Conservation (phyloP, 2,113 vertebrate genomes). For the Microcebus tavaratra region DNA sequence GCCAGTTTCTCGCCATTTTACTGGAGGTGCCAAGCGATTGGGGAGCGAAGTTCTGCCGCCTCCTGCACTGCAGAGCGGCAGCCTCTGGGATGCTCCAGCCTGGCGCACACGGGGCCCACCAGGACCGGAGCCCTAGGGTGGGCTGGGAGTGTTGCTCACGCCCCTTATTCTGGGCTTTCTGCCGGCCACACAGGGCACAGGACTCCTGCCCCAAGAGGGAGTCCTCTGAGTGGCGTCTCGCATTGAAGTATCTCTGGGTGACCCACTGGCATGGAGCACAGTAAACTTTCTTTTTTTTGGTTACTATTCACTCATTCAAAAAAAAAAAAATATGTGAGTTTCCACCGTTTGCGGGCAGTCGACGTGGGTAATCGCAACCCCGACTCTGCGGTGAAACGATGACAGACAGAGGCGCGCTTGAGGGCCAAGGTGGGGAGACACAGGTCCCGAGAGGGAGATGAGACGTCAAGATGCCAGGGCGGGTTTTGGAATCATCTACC, state of each 20-base stretch:
- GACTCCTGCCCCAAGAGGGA: not conserved
- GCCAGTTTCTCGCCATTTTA: not conserved
- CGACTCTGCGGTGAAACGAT: not conserved
- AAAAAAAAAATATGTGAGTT: not conserved
- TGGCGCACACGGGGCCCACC: rapidly evolving
- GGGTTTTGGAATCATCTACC: not conserved
- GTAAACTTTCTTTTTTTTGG: not conserved
- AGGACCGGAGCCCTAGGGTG: not conserved
- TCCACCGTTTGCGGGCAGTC: not conserved
- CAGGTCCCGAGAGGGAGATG: not conserved
- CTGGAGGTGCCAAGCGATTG: rapidly evolving
- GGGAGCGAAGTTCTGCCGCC: not conserved
- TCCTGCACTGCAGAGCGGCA: rapidly evolving
- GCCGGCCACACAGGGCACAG: too few species aligned
- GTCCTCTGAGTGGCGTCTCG: not conserved
- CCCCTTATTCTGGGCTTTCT: not conserved
- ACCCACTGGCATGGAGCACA: rapidly evolving
- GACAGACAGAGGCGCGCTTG: not conserved
- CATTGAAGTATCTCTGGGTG: not conserved
- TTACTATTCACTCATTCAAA: not conserved
- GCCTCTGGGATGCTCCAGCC: not conserved
- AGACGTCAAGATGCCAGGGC: rapidly evolving
- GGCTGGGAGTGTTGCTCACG: rapidly evolving
- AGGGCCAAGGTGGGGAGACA: not conserved
- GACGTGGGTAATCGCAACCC: not conserved